These are phyloP conservation scores for Lagopus leucura DNA, from an alignment of 2,113 vertebrate genomes.

Conservation along the genomic window DNA sequence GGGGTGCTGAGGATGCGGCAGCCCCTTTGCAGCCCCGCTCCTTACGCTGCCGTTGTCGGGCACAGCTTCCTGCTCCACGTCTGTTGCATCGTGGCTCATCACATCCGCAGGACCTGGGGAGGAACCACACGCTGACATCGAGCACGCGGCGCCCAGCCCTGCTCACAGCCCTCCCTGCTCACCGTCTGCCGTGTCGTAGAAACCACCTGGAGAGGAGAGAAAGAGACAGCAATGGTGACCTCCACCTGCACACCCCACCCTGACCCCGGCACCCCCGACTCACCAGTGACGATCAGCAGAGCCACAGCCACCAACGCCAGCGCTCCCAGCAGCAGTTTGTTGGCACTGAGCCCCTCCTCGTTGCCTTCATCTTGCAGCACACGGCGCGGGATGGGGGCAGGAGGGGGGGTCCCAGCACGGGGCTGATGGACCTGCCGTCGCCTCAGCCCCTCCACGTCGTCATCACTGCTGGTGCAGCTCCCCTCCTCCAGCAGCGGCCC, in stretches of 20 bases:
- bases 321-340: conserved; percentile 86
- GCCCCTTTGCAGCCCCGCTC: background rate
- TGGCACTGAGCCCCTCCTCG: conserved; percentile 73
- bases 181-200: conserved; percentile 81
- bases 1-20: accelerated
- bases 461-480: conserved; percentile 51
- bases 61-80: background rate
- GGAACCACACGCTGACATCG: background rate
- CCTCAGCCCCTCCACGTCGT: conserved; percentile 64
- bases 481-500: background rate
- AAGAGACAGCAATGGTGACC: background rate
- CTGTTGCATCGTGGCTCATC: background rate
- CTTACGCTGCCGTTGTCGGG: background rate
- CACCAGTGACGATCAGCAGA: conserved; percentile 85
- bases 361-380: background rate
- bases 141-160: too few relatives aligned
- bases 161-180: conserved; percentile 29
- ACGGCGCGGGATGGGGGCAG: accelerated
- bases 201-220: conserved; percentile 78
- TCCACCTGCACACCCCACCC: background rate
- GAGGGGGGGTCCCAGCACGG: accelerated
- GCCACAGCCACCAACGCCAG: conserved; percentile 83
- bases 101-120: conserved; percentile 39
- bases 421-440: conserved; percentile 2
- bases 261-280: background rate